These are phyloP conservation scores for Aselliscus stoliczkanus DNA, from an alignment of 2,797 vertebrate genomes.

Conservation along the genomic window DNA sequence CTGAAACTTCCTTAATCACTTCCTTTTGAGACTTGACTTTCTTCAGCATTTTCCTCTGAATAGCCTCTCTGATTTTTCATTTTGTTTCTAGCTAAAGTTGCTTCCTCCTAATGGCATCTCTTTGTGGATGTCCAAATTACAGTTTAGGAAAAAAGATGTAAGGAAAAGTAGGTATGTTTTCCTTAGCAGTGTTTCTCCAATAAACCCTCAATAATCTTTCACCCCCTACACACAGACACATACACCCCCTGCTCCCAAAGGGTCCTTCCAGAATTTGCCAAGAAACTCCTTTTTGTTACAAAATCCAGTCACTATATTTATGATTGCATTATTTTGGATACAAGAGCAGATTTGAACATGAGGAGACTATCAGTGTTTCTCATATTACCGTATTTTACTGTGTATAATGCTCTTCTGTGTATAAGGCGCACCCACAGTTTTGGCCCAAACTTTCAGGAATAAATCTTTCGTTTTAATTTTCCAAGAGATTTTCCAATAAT, in stretches of 20 bases:
- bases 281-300: neutral
- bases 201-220: neutral
- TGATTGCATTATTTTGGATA: neutral
- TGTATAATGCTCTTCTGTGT: too few species aligned
- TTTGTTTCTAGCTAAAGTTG: neutral
- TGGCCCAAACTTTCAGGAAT: too few species aligned
- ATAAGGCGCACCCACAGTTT: too few species aligned
- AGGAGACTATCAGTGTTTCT: neutral
- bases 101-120: neutral
- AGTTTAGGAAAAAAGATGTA: neutral
- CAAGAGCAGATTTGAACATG: neutral
- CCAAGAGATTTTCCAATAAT: too few species aligned
- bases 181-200: neutral
- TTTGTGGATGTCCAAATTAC: neutral
- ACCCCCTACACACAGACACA: fast-evolving
- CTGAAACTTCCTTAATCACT: neutral
- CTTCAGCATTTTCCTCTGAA: neutral
- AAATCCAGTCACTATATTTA: neutral
- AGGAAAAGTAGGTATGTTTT: neutral
- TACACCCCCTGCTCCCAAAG: neutral
- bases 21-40: neutral
- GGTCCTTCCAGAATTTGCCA: neutral
- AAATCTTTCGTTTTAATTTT: too few species aligned
- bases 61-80: neutral
- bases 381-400: neutral